Base-by-base conservation (phyloP, 2,113 vertebrate species). In the Taurulus bubalis region DNA sequence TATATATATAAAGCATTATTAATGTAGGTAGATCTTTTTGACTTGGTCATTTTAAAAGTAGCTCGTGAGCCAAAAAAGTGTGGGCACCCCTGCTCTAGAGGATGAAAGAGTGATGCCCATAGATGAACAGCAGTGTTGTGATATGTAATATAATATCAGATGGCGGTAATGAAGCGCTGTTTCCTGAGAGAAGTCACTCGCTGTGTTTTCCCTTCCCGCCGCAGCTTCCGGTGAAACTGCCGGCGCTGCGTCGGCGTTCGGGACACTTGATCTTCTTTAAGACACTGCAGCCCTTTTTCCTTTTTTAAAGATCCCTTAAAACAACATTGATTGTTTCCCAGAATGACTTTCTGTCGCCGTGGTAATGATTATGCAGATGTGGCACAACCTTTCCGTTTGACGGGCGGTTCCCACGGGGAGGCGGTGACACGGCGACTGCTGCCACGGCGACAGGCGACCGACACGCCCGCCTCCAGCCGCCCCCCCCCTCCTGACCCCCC, bases 311-410 rank as follows among this genome's bases (percentile, higher is more conserved):
- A 87, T 84, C 85, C 83, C 85, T 93, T 94, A 94, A 94, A 94
- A 94, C 90, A 93, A 93, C 92, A 95, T 95, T 93, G 94, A 95
- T 94, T 87, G 93, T 94, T 92, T 92, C 88, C 85, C 73, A 83
- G 56, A 95, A 94, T 58, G 93, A 95, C 93, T 94, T 95, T 73
- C 93, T 95, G 94, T 94, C 94, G 70, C 62, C 55, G 87, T 16
- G 58, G 68, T 94, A 94, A 94, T 85, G 94, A 94, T 94, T 95
- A 94, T 94, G 93, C 92, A 93, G 91, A 93, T 92, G 89, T 63
- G 89, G 80, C 89, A 85, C 93, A 94, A 94, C 94, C 93, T 95
- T 95, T 94, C 84, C 74, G 80, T 92, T 92, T 93, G 92, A 94
- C 85, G 89, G 89, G 85, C 85, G 47, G 77, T 45, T 93, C 91